Base-by-base conservation (phyloP, 2,888 invertebrate genomes). In the Idaea biselata region DNA sequence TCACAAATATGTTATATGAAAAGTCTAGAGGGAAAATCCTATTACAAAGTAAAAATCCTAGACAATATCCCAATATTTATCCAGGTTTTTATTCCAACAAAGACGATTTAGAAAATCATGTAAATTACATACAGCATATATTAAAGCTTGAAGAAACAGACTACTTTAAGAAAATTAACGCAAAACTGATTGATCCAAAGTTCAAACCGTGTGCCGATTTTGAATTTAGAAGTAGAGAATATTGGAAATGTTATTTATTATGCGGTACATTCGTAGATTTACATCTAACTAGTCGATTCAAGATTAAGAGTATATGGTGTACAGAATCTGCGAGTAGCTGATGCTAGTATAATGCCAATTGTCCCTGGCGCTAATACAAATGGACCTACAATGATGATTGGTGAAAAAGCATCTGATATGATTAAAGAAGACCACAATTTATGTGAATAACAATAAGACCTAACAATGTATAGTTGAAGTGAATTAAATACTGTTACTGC, bases 351-450 rank as follows among this genome's bases (percentile, higher is more conserved):
- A 18, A 96, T 96, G 95, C 96, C 96, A 0, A 88, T 17, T 14
- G 8, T 58, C 5, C 18, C 95, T 1, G 95, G 95, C 71, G 95
- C 95, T 0, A 96, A 96, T 81, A 96, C 95, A 0, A 58, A 96
- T 76, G 96, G 95, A 0, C 95, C 96, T 0, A 92, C 93, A 0
- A 94, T 96, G 14, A 96, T 96, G 96, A 95, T 96, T 58, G 96
- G 94, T 0, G 96, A 96, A 75, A 95, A 95, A 44, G 65, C 55
- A n/a, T 60, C 67, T 16, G 67, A 70, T 18, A 62, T 67, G 55
- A 67, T 70, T 0, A 65, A 65, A 55, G 33, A 66, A 60, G 60
- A 44, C 14, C 44, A 44, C 14, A 44, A 44, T 44, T 44, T 44
- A 44, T 44, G 44, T 14, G 44, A 8, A 14, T 44, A 44, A 44